A percentile compares a stretch with the other conserved stretches of the same genome.
phyloP scores from a whole-genome alignment of 2,888 invertebrate genomes.

The Barypeithes pellucidus region DNA sequence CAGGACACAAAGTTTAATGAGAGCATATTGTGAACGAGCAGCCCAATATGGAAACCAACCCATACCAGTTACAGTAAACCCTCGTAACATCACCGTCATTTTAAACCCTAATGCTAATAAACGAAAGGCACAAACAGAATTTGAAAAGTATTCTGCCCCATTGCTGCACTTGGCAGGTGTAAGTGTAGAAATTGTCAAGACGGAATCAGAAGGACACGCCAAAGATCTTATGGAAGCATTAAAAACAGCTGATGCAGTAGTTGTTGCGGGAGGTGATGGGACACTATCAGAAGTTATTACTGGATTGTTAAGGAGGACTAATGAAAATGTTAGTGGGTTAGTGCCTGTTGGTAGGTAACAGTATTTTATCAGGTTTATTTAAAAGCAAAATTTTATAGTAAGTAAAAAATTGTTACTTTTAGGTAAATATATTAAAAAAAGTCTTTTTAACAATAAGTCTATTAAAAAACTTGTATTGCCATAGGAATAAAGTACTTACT shows the following conservation, averaged over 20 bases:
- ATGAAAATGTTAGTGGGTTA: constrained; percentile 68
- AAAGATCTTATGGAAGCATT: constrained; percentile 85
- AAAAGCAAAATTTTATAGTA: too few relatives aligned
- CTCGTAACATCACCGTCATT: constrained; percentile 87
- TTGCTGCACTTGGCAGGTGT: constrained; percentile 93
- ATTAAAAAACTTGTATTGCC: too few relatives aligned
- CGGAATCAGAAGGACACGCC: constrained; percentile 92
- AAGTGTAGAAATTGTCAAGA: constrained; percentile 82
- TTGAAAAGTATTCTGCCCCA: constrained; percentile 94
- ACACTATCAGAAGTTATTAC: constrained; percentile 92
- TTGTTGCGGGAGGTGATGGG: constrained; percentile 96
- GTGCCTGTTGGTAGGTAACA: constrained; percentile 59
- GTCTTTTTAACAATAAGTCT: too few relatives aligned
- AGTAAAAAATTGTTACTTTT: too few relatives aligned
- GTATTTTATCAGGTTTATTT: too few relatives aligned
- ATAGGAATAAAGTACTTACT: not conserved
- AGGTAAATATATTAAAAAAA: too few relatives aligned
- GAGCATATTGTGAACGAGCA: constrained; percentile 85
- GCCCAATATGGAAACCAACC: constrained; percentile 80
- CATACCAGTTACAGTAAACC: constrained; percentile 75
- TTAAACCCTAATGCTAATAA: constrained; percentile 93
- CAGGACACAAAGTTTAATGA: constrained; percentile 86
- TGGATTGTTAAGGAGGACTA: constrained; percentile 85
- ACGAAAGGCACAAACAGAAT: constrained; percentile 79
- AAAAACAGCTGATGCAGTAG: constrained; percentile 83